Evolutionary conservation across 2,797 vertebrate genomes (phyloP).

Genomic region (Rhyacichthys aspro): DNA sequence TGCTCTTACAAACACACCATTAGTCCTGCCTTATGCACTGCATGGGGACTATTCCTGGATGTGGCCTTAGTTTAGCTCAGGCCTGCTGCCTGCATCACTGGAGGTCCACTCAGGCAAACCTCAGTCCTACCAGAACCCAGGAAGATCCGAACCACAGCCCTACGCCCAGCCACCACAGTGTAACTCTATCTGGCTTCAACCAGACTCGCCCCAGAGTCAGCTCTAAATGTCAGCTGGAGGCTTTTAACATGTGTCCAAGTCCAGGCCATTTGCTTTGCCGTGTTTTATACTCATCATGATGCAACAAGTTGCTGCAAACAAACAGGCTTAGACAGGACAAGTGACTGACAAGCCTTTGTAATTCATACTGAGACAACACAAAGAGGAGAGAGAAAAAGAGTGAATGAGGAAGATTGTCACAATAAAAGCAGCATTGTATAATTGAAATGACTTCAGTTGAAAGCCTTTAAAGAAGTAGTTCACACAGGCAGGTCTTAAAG

Average conservation of each 20-base stretch:
- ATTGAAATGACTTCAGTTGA: constrained; percentile 82
- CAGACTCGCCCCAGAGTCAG: constrained; percentile 45
- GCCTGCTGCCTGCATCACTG: constrained; percentile 69
- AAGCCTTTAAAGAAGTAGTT: constrained; percentile 62
- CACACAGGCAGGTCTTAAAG: constrained; percentile 81
- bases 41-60: constrained; percentile 66
- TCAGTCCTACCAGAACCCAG: constrained; percentile 72
- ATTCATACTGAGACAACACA: constrained; percentile 31
- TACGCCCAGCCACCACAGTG: constrained; percentile 64
- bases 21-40: constrained; percentile 57
- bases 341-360: constrained; percentile 25
- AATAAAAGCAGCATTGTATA: constrained; percentile 87
- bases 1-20: constrained; percentile 75
- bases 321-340: constrained; percentile 53
- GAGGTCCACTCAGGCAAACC: constrained; percentile 74
- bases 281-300: constrained; percentile 49
- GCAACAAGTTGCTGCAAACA: constrained; percentile 66
- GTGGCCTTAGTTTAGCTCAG: constrained; percentile 66
- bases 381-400: constrained; percentile 45
- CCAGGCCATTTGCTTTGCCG: constrained; percentile 37
- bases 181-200: constrained; percentile 66
- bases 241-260: constrained; percentile 38
- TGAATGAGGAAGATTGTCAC: constrained; percentile 73
- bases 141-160: constrained; percentile 68
- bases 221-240: constrained; percentile 55